Percentiles rank a stretch among this genome's conserved stretches.
These are phyloP conservation scores for Botia almorhae DNA, from an alignment of 2,797 vertebrate species.

Conservation along the genomic window DNA sequence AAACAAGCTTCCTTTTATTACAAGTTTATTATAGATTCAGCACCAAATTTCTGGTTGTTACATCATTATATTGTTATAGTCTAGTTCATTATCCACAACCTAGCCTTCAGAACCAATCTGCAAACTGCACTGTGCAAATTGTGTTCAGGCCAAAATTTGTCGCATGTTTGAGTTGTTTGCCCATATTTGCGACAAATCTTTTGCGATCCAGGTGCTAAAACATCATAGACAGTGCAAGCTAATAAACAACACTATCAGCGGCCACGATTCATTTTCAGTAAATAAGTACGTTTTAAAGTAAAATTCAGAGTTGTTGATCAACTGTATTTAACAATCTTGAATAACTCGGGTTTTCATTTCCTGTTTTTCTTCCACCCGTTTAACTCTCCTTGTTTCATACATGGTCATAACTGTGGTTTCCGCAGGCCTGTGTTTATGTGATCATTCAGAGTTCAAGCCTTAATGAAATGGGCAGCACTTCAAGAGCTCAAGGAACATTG, in stretches of 20 bases:
- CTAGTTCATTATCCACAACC: no score
- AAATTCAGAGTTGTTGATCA: constrained; percentile 8
- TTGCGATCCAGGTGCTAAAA: background rate
- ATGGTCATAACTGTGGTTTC: constrained; percentile 29
- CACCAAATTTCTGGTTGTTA: background rate
- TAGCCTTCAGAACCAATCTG: background rate
- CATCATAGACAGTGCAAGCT: background rate
- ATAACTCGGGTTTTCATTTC: background rate
- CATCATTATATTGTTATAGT: background rate
- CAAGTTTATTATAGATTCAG: no score
- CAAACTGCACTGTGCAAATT: no score
- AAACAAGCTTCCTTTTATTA: no score
- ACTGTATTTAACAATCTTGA: background rate
- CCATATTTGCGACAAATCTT: no score
- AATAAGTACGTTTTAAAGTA: no score
- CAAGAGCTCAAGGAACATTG: constrained; percentile 77
- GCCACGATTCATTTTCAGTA: background rate
- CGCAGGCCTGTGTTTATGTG: constrained; percentile 39
- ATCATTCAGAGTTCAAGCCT: constrained; percentile 72
- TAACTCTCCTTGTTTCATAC: constrained; percentile 26
- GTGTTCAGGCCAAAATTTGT: no score
- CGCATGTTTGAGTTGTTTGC: no score
- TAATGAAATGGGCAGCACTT: constrained; percentile 75
- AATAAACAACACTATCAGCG: background rate
- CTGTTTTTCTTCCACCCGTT: background rate